Conservation (phyloP, 2,797 vertebrate genomes). For the Gymnothorax javanicus region DNA sequence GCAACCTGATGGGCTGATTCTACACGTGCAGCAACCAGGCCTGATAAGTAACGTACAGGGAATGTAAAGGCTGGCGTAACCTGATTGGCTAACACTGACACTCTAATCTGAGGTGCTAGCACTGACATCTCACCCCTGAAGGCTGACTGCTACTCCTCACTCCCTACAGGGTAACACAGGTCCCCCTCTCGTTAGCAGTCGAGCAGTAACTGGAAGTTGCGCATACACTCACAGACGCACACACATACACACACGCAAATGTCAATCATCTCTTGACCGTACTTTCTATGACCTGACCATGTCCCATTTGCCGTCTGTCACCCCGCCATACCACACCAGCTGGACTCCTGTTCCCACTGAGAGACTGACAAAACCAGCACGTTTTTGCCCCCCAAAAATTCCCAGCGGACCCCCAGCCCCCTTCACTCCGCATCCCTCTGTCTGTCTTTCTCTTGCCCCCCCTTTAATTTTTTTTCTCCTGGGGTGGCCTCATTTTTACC, state of each 20-base stretch:
- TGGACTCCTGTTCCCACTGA: neutral
- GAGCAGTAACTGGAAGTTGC: neutral
- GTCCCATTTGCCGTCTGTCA: neutral
- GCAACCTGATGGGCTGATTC: too few species aligned
- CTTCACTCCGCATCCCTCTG: neutral
- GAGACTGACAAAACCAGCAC: neutral
- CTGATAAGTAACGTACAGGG: too few species aligned
- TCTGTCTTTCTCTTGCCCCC: neutral
- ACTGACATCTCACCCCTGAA: neutral
- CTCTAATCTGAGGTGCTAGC: neutral
- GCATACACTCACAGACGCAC: neutral
- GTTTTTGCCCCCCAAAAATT: neutral
- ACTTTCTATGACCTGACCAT: neutral
- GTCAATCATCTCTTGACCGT: neutral
- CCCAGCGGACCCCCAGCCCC: neutral
- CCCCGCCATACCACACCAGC: neutral
- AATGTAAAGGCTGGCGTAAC: too few species aligned
- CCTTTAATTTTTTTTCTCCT: neutral
- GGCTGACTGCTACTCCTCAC: neutral
- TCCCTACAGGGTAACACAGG: neutral
- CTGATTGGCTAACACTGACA: slow-evolving; percentile 43
- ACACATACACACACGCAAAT: neutral
- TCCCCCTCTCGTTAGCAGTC: neutral
- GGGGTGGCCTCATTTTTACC: neutral
- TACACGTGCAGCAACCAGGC: too few species aligned